Evolutionary conservation across 2,797 vertebrate species (phyloP), one percentile per base, ranked within the genome.

Genomic region (Leptoclinus maculatus): DNA sequence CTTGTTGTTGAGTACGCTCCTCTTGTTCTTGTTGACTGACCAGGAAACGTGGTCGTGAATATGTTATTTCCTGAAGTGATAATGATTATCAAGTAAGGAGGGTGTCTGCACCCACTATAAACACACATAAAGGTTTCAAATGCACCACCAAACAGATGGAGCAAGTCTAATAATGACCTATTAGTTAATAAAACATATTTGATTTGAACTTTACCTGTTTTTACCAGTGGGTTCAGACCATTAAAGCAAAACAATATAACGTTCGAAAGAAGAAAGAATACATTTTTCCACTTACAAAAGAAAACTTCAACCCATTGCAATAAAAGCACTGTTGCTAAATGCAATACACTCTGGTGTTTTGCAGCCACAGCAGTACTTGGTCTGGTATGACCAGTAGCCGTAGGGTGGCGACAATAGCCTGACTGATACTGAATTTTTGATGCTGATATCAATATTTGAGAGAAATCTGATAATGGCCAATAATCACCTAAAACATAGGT

Each of bases 31-130:
- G 32, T 34, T 0, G 2, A 43, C 29, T 57, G 7, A 70, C 3
- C 6, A 54, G 56, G 17, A 51, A 12, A 71, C 13, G 36, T 16
- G 12, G 49, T 49, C 0, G 0, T 54, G n/a, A 54, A 49, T n/a
- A 21, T 62, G 19, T 34, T 59, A 66, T 63, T 79, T 43, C 27
- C 54, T 57, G 4, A 68, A 19, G 14, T 67, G 11, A 36, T 12
- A 27, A 65, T 25, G 11, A 53, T 38, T 17, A 43, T 54, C 21
- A 56, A 25, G 23, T 14, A 12, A 32, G 23, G 12, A 38, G 19
- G 41, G 19, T 1, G 2, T 53, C 32, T 62, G 23, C 9, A 51
- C 29, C 47, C 49, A 12, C 16, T 34, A 54, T 49, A 25, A 58
- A 53, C 38, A 58, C 32, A 29, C 2, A 53, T 7, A 38, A 4